These are phyloP conservation scores for Diorhabda elongata DNA, from an alignment of 1,140 invertebrate genomes.

Conservation along the genomic window DNA sequence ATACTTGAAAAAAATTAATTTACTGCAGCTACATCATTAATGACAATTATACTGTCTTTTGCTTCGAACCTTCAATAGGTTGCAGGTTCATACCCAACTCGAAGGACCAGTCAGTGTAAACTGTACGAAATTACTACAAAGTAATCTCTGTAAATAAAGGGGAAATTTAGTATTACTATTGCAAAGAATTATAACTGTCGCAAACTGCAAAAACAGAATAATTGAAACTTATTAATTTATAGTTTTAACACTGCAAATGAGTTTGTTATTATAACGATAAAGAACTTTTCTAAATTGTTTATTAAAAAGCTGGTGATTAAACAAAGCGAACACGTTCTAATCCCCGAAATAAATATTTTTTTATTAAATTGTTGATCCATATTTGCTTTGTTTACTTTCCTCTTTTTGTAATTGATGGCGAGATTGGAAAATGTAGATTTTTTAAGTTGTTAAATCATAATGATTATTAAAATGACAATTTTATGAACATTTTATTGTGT, in stretches of 20 bases:
- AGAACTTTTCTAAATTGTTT: neutral
- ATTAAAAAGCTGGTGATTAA: neutral
- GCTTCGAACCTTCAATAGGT: no score
- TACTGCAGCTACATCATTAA: no score
- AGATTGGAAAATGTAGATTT: neutral
- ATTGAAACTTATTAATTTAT: no score
- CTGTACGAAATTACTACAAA: no score
- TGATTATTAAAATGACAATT: neutral
- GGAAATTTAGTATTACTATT: no score
- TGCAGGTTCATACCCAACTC: no score
- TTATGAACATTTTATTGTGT: neutral
- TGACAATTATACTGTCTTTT: no score
- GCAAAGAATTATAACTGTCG: no score
- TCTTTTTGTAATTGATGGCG: neutral
- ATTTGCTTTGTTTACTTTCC: constrained; percentile 3
- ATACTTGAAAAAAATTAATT: no score
- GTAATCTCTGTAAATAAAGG: no score
- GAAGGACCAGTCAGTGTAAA: no score
- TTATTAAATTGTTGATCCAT: neutral
- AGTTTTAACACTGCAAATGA: neutral
- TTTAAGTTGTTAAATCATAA: neutral
- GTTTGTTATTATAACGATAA: neutral
- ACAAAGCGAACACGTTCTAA: neutral
- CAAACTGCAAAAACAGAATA: no score
- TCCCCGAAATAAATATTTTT: constrained; percentile 1